Evolutionary conservation across 2,797 vertebrate genomes (phyloP).

Genomic region (Poeciliopsis turneri): DNA sequence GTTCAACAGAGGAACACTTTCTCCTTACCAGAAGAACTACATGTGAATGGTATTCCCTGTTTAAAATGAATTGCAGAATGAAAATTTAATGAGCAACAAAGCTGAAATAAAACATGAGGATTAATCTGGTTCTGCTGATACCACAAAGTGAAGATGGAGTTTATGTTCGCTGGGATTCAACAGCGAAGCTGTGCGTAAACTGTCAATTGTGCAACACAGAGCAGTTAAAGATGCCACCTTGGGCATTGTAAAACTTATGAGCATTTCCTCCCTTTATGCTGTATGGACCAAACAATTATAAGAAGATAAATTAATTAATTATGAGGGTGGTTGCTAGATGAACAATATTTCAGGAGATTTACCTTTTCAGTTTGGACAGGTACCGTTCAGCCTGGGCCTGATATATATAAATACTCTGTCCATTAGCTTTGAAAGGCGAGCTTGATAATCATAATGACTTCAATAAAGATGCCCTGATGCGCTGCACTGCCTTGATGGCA

Average conservation of each 20-base stretch:
- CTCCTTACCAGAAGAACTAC: constrained; percentile 4
- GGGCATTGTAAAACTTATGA: constrained; percentile 2
- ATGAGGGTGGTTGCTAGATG: neutral
- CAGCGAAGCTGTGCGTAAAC: neutral
- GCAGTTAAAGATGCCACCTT: constrained; percentile 1
- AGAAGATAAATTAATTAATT: neutral
- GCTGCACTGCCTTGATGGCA: constrained; percentile 1
- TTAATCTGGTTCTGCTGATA: constrained; percentile 1
- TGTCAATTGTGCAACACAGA: neutral
- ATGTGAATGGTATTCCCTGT: constrained; percentile 4
- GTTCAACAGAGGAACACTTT: constrained; percentile 13
- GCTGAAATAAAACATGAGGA: neutral
- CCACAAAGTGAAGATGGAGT: neutral
- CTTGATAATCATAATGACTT: constrained; percentile 27
- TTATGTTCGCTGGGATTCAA: neutral
- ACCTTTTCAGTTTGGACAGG: constrained; percentile 4
- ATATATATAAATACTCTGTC: constrained; percentile 41
- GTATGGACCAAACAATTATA: neutral
- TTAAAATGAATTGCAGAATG: neutral
- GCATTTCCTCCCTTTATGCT: neutral
- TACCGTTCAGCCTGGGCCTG: constrained; percentile 6
- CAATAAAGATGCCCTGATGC: constrained; percentile 29
- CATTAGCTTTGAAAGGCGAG: constrained; percentile 60
- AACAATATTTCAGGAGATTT: neutral
- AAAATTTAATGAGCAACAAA: constrained; percentile 10